Evolutionary conservation across 2,113 vertebrate species (phyloP).

Genomic region (Gallinago paraguaiae): DNA sequence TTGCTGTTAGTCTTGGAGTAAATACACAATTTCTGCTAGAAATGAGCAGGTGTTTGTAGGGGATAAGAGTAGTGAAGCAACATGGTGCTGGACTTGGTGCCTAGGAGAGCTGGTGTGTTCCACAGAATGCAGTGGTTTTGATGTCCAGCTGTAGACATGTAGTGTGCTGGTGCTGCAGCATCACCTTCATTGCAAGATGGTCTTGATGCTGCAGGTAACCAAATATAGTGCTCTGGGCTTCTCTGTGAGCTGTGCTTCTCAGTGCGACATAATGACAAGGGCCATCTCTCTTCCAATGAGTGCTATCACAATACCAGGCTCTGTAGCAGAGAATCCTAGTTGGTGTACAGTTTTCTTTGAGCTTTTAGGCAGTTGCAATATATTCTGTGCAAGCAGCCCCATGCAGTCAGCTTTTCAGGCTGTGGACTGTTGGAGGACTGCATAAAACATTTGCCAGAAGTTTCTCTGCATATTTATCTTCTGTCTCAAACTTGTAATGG

Average conservation of each 20-base stretch:
- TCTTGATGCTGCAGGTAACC: neutral
- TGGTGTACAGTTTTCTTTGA: neutral
- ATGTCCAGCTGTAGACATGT: neutral
- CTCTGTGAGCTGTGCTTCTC: neutral
- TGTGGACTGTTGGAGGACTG: neutral
- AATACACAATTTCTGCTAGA: neutral
- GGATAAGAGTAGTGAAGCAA: neutral
- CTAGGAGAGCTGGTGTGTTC: neutral
- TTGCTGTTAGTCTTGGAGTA: neutral
- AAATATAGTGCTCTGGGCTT: neutral
- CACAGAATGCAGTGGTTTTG: neutral
- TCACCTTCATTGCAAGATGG: neutral
- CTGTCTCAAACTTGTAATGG: neutral
- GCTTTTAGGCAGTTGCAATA: neutral
- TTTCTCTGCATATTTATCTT: neutral
- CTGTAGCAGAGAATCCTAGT: neutral
- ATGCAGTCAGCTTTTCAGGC: neutral
- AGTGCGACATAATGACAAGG: neutral
- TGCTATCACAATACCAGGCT: neutral
- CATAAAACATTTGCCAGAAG: neutral
- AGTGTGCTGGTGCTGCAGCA: neutral
- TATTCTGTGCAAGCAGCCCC: fast-evolving
- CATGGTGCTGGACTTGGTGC: neutral
- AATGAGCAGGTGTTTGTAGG: neutral
- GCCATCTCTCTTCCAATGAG: neutral